Evolutionary conservation across 64 coral and sea anemone species (phyloP).

Genomic region (Pocillopora damicornis): DNA sequence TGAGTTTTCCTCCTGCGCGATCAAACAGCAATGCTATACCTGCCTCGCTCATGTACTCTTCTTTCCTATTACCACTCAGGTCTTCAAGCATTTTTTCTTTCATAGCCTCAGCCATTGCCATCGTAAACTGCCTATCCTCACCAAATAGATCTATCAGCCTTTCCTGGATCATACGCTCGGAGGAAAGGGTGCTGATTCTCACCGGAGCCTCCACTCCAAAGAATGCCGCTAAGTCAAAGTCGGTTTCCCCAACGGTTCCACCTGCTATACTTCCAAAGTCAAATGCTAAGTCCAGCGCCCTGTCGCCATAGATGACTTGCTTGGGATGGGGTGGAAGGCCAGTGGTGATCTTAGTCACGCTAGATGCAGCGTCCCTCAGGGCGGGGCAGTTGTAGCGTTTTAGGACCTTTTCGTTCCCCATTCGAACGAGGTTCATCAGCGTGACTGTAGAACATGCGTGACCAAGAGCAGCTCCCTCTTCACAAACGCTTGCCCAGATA

Average conservation of each 20-base stretch:
- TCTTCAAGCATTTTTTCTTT: conserved; percentile 34
- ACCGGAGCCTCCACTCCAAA: conserved; percentile 22
- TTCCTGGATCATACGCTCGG: conserved; percentile 5
- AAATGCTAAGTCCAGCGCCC: conserved; percentile 34
- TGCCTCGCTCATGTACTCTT: conserved; percentile 45
- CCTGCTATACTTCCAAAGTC: conserved; percentile 21
- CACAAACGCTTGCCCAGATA: conserved; percentile 48
- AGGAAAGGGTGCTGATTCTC: conserved; percentile 23
- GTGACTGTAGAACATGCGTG: conserved; percentile 55
- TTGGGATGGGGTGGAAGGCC: conserved; percentile 27
- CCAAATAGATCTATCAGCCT: conserved; percentile 27
- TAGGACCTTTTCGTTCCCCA: conserved; percentile 48
- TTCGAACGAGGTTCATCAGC: conserved; percentile 53
- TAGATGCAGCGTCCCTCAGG: conserved; percentile 40
- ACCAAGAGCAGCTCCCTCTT: conserved; percentile 59
- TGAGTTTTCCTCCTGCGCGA: conserved; percentile 27
- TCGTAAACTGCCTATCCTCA: conserved; percentile 29
- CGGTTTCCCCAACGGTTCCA: conserved; percentile 2
- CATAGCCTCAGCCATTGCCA: conserved; percentile 6
- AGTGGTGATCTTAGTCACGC: conserved; percentile 60
- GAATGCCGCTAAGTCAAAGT: conserved; percentile 5
- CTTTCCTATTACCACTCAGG: conserved; percentile 31
- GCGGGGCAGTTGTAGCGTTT: conserved; percentile 34
- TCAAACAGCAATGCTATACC: conserved; percentile 48
- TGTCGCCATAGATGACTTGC: conserved; percentile 49